Evolutionary conservation across 2,888 invertebrate genomes (phyloP).

Genomic region (Phragmatobia fuliginosa): DNA sequence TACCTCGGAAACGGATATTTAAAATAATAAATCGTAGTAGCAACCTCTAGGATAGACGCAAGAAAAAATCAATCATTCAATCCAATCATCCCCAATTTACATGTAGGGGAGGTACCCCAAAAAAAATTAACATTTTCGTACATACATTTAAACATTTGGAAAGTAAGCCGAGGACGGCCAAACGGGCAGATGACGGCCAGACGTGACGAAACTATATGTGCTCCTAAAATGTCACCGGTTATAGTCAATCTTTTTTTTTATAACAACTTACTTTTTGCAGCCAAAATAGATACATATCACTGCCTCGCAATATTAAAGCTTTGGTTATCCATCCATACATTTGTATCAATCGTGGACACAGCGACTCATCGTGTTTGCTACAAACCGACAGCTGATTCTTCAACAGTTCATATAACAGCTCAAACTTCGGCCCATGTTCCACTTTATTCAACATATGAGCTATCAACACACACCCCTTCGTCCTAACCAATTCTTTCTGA

Average conservation of each 20-base stretch:
- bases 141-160: too few species aligned
- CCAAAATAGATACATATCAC: slow-evolving; percentile 75
- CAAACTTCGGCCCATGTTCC: slow-evolving; percentile 73
- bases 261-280: slow-evolving; percentile 69
- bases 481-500: slow-evolving; percentile 64
- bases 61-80: too few species aligned
- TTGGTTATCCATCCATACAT: slow-evolving; percentile 79
- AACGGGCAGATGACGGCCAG: too few species aligned
- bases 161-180: too few species aligned
- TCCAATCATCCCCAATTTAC: too few species aligned
- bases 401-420: slow-evolving; percentile 70
- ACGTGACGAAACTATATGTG: too few species aligned
- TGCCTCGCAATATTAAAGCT: slow-evolving; percentile 74
- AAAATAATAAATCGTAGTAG: too few species aligned
- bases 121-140: too few species aligned
- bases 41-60: too few species aligned
- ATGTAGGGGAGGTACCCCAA: too few species aligned
- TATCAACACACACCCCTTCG: slow-evolving; percentile 80
- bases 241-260: not conserved
- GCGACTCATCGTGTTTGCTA: slow-evolving; percentile 53
- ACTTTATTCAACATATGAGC: slow-evolving; percentile 88
- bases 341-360: slow-evolving; percentile 67
- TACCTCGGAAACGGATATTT: too few species aligned
- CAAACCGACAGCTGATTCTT: slow-evolving; percentile 62
- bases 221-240: not conserved